Percentiles rank a stretch among this genome's conserved stretches.
Conservation (phyloP, 1,140 invertebrate genomes). For the Papilio polyxenes region DNA sequence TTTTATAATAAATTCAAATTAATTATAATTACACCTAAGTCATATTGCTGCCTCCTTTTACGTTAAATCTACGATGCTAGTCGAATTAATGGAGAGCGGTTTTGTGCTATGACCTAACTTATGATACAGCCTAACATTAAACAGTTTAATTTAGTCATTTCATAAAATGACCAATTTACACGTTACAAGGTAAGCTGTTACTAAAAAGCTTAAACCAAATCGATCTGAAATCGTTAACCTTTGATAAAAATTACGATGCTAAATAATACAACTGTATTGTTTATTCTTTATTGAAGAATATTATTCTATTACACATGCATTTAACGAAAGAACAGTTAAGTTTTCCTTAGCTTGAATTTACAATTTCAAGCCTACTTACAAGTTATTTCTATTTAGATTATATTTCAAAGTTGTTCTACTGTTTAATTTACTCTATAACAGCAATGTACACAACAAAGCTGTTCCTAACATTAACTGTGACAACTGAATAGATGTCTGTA, state of each 20-base stretch:
- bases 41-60: conserved; percentile 8
- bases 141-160: no score
- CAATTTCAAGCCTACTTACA: not conserved
- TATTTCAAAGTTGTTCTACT: conserved; percentile 3
- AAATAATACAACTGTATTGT: no score
- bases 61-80: not conserved
- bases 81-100: conserved; percentile 3
- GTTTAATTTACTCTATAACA: not conserved
- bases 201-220: no score
- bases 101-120: not conserved
- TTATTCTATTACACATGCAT: no score
- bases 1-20: not conserved
- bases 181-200: no score
- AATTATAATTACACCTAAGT: not conserved
- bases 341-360: not conserved
- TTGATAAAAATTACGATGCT: not conserved
- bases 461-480: conserved; percentile 16
- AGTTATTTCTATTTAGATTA: not conserved
- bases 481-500: conserved; percentile 26
- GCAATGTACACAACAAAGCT: not conserved
- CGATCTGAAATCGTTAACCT: no score
- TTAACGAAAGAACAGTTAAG: not conserved
- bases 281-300: not conserved
- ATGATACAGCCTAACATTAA: not conserved
- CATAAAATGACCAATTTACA: no score